Evolutionary conservation across 2,797 vertebrate genomes (phyloP), one percentile per base, ranked within the genome.

Genomic region (Yasuhikotakia modesta): DNA sequence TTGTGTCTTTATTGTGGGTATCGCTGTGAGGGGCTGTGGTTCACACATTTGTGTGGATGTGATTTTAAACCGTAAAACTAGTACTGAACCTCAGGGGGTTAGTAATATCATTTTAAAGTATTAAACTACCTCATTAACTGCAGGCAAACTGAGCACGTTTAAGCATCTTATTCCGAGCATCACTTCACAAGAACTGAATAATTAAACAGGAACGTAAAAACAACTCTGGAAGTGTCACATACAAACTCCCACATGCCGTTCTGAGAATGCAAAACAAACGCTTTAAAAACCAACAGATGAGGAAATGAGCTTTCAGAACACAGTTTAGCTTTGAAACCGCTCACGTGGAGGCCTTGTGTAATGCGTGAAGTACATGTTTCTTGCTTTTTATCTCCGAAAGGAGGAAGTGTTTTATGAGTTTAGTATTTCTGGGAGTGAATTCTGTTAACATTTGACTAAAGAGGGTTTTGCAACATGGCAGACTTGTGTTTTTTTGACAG

Each of bases 1-100:
- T 32, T 57, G 57, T 21, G 19, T 11, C 22, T 87, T 84, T 82
- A 79, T 82, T 86, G 85, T 83, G 86, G 84, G 50, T 11, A 50
- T 35, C 68, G 57, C 52, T 84, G 53, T 19, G 65, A 80, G 53
- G 35, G 50, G 39, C 7, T 10, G 74, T 27, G 74, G 79, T 81
- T 84, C 87, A 76, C 68, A 84, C 45, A 74, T 50, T n/a, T 80
- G 8, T 19, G 50, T 60, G 24, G 19, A 43, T 10, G 24, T 35
- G 50, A 10, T 85, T 88, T 32, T 79, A 70, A 80, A 35, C 70
- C 30, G 43, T 50, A n/a, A 81, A 80, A 65, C 67, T 66, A 57
- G 58, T 65, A 68, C 55, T 78, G 48, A 78, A 73, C 65, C 17
- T 27, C 50, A 21, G 27, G n/a, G 48, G 66, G 16, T 50, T 19